These are phyloP conservation scores for Epinephelus coioides DNA, from an alignment of 2,797 vertebrate species.

Conservation along the genomic window DNA sequence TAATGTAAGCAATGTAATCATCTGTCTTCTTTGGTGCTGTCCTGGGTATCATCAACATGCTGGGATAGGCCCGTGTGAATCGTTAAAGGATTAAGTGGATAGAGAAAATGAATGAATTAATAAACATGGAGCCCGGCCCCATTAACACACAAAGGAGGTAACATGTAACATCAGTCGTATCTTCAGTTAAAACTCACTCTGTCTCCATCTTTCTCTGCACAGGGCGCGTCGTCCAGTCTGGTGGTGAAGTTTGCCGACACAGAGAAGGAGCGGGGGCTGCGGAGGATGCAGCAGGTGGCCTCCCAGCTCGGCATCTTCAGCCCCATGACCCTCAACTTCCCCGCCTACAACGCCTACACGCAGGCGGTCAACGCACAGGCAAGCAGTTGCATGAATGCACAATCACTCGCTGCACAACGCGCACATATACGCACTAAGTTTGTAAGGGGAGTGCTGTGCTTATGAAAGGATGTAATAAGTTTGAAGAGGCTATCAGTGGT, in stretches of 20 bases:
- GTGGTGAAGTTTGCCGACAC: conserved; percentile 98
- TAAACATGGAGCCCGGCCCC: conserved; percentile 29
- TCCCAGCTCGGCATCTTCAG: conserved; percentile 95
- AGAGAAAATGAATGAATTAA: conserved; percentile 47
- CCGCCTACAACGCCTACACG: conserved; percentile 95
- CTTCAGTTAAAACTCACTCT: conserved; percentile 27
- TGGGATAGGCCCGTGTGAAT: conserved; percentile 19
- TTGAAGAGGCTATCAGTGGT: conserved; percentile 84
- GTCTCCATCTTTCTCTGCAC: conserved; percentile 22
- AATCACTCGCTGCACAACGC: conserved; percentile 27
- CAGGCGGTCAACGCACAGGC: conserved; percentile 90
- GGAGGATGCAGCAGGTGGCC: conserved; percentile 96
- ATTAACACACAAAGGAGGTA: conserved; percentile 31
- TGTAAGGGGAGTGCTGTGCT: conserved; percentile 72
- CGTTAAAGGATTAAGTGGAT: conserved; percentile 50
- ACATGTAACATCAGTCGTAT: conserved; percentile 22
- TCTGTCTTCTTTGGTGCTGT: conserved; percentile 26
- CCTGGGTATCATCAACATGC: conserved; percentile 13
- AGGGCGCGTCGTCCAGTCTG: conserved; percentile 96
- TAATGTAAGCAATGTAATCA: conserved; percentile 36
- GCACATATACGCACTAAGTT: conserved; percentile 40
- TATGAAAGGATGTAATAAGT: conserved; percentile 84
- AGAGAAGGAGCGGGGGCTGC: conserved; percentile 93
- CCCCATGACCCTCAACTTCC: conserved; percentile 94
- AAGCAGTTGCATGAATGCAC: conserved; percentile 51